These are phyloP conservation scores for Rhingia rostrata DNA, from an alignment of 2,888 invertebrate species.

Conservation along the genomic window DNA sequence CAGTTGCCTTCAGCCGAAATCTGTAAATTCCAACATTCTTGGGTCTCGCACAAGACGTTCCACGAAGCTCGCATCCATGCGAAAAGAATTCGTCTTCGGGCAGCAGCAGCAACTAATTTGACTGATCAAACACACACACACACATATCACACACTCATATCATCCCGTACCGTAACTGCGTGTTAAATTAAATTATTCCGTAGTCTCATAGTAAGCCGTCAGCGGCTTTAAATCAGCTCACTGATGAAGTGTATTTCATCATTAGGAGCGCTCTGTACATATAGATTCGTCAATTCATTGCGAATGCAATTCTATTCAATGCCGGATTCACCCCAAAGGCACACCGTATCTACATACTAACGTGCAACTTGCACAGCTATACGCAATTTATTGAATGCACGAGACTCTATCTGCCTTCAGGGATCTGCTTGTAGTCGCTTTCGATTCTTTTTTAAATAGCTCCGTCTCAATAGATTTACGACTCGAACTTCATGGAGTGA, in stretches of 20 bases:
- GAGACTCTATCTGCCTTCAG: slow-evolving; percentile 43
- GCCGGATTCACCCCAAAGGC: slow-evolving; percentile 3
- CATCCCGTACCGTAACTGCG: slow-evolving; percentile 36
- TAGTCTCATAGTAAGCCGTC: slow-evolving; percentile 3
- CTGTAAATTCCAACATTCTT: background rate
- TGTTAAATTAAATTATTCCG: slow-evolving; percentile 33
- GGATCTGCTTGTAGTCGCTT: slow-evolving; percentile 1
- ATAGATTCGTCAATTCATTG: slow-evolving; percentile 33
- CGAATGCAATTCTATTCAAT: slow-evolving; percentile 23
- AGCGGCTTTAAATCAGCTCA: slow-evolving; percentile 36
- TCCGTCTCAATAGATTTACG: slow-evolving; percentile 55
- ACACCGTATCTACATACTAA: background rate
- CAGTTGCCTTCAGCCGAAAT: background rate
- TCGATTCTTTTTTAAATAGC: background rate
- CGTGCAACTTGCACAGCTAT: background rate
- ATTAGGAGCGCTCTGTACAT: slow-evolving; percentile 15
- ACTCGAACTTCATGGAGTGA: slow-evolving; percentile 2
- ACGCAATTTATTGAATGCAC: slow-evolving; percentile 35
- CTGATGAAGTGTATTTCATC: slow-evolving; percentile 17
- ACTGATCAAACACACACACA: slow-evolving; percentile 53
- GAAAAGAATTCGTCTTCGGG: slow-evolving; percentile 10
- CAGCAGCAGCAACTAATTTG: slow-evolving; percentile 33
- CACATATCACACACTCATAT: slow-evolving; percentile 35
- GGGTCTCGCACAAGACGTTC: slow-evolving; percentile 37
- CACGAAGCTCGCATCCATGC: slow-evolving; percentile 16